A percentile compares a stretch with the other conserved stretches of the same genome.
Evolutionary conservation across 2,113 vertebrate genomes (phyloP).

Genomic region (Sarotherodon lohbergeri): DNA sequence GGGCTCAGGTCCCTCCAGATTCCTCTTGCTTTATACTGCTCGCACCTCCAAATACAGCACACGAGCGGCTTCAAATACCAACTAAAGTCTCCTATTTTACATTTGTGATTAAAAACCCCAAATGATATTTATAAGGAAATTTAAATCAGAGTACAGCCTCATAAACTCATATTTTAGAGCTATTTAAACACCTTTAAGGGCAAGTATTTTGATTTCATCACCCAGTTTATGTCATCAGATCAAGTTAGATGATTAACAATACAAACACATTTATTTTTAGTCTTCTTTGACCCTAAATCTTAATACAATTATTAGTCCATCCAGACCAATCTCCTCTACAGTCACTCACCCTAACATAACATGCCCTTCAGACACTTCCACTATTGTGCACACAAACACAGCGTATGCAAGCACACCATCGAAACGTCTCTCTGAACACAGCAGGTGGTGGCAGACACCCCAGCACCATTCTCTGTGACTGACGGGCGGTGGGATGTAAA

Average conservation of each 20-base stretch:
- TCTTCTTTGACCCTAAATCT: background rate
- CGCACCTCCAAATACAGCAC: background rate
- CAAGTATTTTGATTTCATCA: background rate
- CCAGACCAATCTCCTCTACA: background rate
- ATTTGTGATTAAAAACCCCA: background rate
- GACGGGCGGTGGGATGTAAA: slow-evolving; percentile 53
- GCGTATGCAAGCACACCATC: background rate
- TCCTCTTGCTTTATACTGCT: slow-evolving; percentile 29
- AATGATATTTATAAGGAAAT: background rate
- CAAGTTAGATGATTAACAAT: background rate
- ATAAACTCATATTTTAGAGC: background rate
- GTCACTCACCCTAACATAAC: background rate
- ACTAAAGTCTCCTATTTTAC: background rate
- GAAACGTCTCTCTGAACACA: slow-evolving; percentile 39
- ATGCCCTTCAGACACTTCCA: background rate
- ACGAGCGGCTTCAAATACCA: background rate
- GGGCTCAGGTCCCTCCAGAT: slow-evolving; percentile 33
- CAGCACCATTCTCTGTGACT: slow-evolving; percentile 22
- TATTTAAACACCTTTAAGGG: background rate
- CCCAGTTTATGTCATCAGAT: background rate
- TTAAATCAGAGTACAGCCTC: background rate
- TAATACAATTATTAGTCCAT: background rate
- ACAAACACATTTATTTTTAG: background rate
- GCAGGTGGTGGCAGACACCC: slow-evolving; percentile 55
- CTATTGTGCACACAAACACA: slow-evolving; percentile 1